Evolutionary conservation across 2,113 vertebrate species (phyloP).

Genomic region (Ochotona princeps): DNA sequence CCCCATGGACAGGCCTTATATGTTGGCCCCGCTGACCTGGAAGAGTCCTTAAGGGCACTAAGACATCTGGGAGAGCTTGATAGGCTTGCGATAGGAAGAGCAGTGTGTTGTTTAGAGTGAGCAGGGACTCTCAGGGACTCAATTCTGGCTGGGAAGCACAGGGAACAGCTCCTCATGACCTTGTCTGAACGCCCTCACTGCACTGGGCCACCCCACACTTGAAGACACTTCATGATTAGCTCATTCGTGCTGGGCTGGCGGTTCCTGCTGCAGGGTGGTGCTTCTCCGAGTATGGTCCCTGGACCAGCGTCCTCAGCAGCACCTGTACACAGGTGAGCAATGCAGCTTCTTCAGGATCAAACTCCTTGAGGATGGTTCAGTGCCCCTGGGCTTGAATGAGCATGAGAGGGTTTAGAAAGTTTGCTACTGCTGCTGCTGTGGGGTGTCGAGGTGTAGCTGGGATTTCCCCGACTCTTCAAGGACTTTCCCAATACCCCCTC

Average conservation of each 20-base stretch:
- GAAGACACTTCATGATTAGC: fast-evolving
- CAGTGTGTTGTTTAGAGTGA: neutral
- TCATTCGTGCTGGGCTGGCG: neutral
- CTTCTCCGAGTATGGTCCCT: neutral
- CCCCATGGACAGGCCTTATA: neutral
- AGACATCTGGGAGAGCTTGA: no score
- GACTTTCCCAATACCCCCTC: no score
- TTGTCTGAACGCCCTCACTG: fast-evolving
- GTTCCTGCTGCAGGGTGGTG: neutral
- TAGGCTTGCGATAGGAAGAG: neutral
- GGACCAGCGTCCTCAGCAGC: fast-evolving
- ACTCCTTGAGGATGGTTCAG: no score
- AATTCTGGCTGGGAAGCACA: neutral
- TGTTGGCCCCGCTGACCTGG: no score
- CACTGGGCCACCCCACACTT: neutral
- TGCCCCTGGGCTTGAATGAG: no score
- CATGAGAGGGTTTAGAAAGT: no score
- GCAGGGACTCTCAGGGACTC: fast-evolving
- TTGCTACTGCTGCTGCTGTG: no score
- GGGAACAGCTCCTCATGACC: no score
- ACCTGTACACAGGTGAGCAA: neutral
- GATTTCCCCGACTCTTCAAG: no score
- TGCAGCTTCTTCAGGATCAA: neutral
- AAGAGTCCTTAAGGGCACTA: neutral
- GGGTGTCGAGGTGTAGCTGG: no score